A percentile compares a stretch with the other conserved stretches of the same genome.
Evolutionary conservation across 2,797 vertebrate genomes (phyloP).

Genomic region (Huso huso): DNA sequence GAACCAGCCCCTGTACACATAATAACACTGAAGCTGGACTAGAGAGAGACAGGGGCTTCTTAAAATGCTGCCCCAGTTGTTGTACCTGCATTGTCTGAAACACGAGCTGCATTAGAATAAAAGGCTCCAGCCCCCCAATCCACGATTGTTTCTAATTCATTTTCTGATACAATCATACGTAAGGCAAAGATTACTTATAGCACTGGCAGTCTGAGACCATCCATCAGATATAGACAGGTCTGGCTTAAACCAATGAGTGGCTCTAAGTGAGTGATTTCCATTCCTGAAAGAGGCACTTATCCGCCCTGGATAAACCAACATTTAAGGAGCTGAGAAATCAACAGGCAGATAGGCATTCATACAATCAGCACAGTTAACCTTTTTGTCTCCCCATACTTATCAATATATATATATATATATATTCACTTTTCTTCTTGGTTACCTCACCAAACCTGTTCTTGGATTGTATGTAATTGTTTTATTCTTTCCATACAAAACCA

Average conservation of each 20-base stretch:
- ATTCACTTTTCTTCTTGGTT: too few relatives aligned
- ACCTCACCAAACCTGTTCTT: too few relatives aligned
- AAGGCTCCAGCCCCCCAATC: not conserved
- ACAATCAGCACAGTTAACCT: not conserved
- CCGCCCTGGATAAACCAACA: not conserved
- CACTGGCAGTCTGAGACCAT: not conserved
- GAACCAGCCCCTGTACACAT: too few relatives aligned
- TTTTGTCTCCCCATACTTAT: not conserved
- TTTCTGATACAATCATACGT: conserved; percentile 9
- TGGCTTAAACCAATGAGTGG: not conserved
- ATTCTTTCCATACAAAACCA: too few relatives aligned
- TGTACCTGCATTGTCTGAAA: too few relatives aligned
- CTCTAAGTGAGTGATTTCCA: conserved; percentile 2
- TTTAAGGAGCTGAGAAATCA: not conserved
- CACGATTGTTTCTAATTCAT: conserved; percentile 10
- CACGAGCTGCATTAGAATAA: too few relatives aligned
- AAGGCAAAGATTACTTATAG: conserved; percentile 5
- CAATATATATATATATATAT: too few relatives aligned
- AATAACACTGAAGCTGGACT: too few relatives aligned
- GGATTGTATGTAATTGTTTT: too few relatives aligned
- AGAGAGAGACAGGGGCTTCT: too few relatives aligned
- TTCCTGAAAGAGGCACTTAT: conserved; percentile 7
- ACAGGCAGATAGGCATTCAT: conserved; percentile 4
- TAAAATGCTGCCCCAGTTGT: too few relatives aligned
- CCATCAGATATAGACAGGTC: conserved; percentile 11